A percentile compares a stretch with the other conserved stretches of the same genome.
Conservation (phyloP, 2,113 vertebrate species). For the Eublepharis macularius region DNA sequence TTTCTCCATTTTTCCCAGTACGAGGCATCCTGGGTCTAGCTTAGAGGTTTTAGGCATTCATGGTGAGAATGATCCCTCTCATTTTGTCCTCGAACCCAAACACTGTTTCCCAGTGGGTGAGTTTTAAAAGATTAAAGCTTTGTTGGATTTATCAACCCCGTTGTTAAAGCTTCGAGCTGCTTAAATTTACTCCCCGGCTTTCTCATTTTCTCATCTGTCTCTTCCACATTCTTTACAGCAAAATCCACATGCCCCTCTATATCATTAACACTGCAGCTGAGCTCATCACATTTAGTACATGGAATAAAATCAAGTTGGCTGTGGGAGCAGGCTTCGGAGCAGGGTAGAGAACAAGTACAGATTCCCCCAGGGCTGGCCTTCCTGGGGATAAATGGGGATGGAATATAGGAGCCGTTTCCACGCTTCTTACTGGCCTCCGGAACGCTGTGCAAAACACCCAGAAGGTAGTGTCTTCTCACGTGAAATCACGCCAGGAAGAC, state of each 20-base stretch:
- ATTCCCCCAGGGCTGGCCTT: not conserved
- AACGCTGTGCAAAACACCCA: too few relatives aligned
- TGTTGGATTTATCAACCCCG: slow-evolving; percentile 74
- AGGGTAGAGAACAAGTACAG: slow-evolving; percentile 38
- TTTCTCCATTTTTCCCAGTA: not conserved
- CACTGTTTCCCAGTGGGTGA: slow-evolving; percentile 61
- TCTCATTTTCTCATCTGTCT: slow-evolving; percentile 75
- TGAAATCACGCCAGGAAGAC: too few relatives aligned
- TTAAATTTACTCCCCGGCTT: slow-evolving; percentile 76
- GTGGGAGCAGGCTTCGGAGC: slow-evolving; percentile 55
- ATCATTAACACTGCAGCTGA: slow-evolving; percentile 71
- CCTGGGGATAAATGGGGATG: not conserved
- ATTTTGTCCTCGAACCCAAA: not conserved
- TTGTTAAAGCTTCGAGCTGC: slow-evolving; percentile 74
- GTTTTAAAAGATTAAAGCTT: slow-evolving; percentile 70
- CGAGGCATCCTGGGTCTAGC: not conserved
- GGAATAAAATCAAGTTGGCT: slow-evolving; percentile 57
- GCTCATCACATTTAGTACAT: slow-evolving; percentile 72
- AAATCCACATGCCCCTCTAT: slow-evolving; percentile 73
- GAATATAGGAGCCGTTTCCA: too few relatives aligned
- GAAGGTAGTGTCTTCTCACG: too few relatives aligned
- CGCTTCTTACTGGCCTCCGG: too few relatives aligned
- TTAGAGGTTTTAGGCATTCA: not conserved
- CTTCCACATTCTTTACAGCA: slow-evolving; percentile 75
- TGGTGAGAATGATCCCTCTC: not conserved